Conservation (phyloP, 2,888 invertebrate species). For the Galeopsomyia nigrocyanea region DNA sequence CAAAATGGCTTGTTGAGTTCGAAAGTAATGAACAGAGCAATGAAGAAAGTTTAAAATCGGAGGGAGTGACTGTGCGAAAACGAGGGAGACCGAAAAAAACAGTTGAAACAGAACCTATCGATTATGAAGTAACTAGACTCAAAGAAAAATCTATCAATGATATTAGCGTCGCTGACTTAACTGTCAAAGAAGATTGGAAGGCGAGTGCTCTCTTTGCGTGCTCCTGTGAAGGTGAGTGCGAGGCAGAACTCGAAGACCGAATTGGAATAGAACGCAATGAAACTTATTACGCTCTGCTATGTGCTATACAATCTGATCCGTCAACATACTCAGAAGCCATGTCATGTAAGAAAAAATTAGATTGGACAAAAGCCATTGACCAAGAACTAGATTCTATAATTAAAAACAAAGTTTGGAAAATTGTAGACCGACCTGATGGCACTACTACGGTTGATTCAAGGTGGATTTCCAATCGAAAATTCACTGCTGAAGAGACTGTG, state of each 20-base stretch:
- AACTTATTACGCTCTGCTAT: slow-evolving; percentile 24
- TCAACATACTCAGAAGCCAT: slow-evolving; percentile 27
- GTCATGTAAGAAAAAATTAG: slow-evolving; percentile 10
- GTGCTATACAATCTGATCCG: slow-evolving; percentile 17
- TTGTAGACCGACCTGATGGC: slow-evolving; percentile 35
- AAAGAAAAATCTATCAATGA: not conserved
- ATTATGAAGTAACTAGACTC: not conserved
- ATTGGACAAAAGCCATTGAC: slow-evolving; percentile 35
- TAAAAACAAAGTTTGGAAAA: slow-evolving; percentile 45
- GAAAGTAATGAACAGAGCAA: not conserved
- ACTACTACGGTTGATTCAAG: not conserved
- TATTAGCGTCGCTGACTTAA: not conserved
- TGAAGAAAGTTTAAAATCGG: not conserved
- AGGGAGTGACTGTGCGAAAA: not conserved
- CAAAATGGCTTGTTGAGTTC: not conserved
- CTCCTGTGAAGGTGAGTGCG: not conserved
- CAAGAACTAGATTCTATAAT: slow-evolving; percentile 35
- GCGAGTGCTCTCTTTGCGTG: not conserved
- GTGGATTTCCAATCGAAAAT: slow-evolving; percentile 36
- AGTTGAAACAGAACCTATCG: not conserved
- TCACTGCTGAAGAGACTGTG: slow-evolving; percentile 10
- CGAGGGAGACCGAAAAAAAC: not conserved
- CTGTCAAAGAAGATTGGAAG: not conserved
- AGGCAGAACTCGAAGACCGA: not conserved
- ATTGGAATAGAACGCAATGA: not conserved